A percentile compares a stretch with the other conserved stretches of the same genome.
phyloP scores from a whole-genome alignment of 2,888 invertebrate species.

The Allacma fusca region DNA sequence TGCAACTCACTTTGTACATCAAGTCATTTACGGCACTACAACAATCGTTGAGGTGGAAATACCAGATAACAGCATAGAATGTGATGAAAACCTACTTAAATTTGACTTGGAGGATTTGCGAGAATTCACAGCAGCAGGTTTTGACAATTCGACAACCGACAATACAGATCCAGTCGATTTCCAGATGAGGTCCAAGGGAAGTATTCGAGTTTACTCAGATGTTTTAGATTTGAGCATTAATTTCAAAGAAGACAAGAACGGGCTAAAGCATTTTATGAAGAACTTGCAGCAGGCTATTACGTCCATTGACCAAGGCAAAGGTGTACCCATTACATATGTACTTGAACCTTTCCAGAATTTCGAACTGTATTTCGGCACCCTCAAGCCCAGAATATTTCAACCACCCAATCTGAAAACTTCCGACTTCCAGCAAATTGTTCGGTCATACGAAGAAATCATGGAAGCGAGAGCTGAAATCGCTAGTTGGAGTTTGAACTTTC shows the following conservation, averaged over 20 bases:
- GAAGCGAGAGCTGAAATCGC: not conserved
- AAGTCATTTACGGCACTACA: not conserved
- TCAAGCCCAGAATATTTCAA: not conserved
- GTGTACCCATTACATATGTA: not conserved
- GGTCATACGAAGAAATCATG: not conserved
- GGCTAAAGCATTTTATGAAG: not conserved
- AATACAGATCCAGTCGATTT: not conserved
- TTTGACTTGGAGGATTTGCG: conserved; percentile 10
- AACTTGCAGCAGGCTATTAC: not conserved
- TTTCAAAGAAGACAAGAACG: not conserved
- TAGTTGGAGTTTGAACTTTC: not conserved
- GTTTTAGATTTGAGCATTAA: not conserved
- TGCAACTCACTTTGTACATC: conserved; percentile 1
- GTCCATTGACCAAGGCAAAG: conserved; percentile 3
- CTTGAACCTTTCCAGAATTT: conserved; percentile 11
- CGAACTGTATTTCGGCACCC: not conserved
- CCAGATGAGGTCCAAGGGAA: not conserved
- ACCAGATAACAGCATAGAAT: not conserved
- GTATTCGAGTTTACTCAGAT: not conserved
- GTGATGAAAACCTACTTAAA: not conserved
- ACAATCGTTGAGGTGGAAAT: not conserved
- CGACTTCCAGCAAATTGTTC: conserved; percentile 2
- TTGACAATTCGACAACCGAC: not conserved
- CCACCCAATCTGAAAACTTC: not conserved
- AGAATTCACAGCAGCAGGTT: not conserved